Evolutionary conservation across 2,797 vertebrate genomes (phyloP).

Genomic region (Ceyx erithaca): DNA sequence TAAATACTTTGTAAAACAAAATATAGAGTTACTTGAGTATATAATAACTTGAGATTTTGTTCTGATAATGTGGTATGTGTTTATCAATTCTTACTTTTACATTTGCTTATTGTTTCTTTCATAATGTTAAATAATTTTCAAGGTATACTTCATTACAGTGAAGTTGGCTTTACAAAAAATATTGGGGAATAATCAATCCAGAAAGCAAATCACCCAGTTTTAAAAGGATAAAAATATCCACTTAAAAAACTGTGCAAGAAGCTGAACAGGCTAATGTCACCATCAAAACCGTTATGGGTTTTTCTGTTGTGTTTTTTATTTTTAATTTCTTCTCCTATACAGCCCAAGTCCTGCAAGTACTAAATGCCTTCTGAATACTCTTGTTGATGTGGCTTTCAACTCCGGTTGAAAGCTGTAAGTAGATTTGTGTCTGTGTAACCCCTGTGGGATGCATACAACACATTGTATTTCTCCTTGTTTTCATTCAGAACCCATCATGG

Average conservation of each 20-base stretch:
- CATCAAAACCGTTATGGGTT: not conserved
- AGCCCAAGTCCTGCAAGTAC: not conserved
- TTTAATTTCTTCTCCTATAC: not conserved
- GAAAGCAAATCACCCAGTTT: not conserved
- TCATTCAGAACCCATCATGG: not conserved
- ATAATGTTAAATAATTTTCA: not conserved
- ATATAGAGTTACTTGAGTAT: not conserved
- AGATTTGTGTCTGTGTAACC: not conserved
- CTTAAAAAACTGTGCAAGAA: conserved; percentile 5
- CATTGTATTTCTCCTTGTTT: not conserved
- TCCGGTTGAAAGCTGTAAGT: not conserved
- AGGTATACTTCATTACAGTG: not conserved
- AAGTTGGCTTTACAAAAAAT: conserved; percentile 13
- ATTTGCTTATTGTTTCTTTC: not conserved
- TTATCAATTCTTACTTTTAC: not conserved
- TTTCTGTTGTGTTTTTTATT: not conserved
- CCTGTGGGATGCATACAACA: not conserved
- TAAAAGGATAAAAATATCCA: not conserved
- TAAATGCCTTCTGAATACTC: not conserved
- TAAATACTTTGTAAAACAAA: not conserved
- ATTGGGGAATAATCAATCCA: not conserved
- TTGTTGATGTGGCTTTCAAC: not conserved
- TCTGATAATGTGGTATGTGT: not conserved
- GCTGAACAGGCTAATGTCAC: not conserved
- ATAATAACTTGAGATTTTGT: not conserved